Evolutionary conservation across 2,888 invertebrate genomes (phyloP).

Genomic region (Drosophila prostipennis): DNA sequence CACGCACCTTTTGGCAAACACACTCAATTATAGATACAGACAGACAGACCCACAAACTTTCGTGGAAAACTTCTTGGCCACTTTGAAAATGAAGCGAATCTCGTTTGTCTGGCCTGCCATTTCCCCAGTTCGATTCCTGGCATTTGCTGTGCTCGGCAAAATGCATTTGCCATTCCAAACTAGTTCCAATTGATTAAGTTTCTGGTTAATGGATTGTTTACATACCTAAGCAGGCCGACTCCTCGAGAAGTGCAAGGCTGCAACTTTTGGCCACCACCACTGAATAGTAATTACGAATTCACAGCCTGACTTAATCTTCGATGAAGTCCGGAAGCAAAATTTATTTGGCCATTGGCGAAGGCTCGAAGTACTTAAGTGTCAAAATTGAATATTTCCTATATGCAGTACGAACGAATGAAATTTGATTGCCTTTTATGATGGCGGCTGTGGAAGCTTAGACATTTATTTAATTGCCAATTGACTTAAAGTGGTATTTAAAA

Average conservation of each 20-base stretch:
- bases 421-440: neutral
- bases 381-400: too few species aligned
- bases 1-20: conserved; percentile 57
- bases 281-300: conserved; percentile 29
- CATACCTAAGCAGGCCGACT: conserved; percentile 55
- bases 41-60: conserved; percentile 21
- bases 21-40: conserved; percentile 50
- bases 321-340: conserved; percentile 13
- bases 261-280: conserved; percentile 17
- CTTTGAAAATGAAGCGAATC: conserved; percentile 57
- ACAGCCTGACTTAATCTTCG: conserved; percentile 15
- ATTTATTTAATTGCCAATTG: neutral
- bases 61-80: conserved; percentile 50
- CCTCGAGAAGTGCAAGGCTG: conserved; percentile 17
- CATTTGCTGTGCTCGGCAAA: conserved; percentile 58
- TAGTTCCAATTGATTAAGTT: conserved; percentile 78
- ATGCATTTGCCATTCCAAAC: conserved; percentile 72
- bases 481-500: too few species aligned
- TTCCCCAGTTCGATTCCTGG: conserved; percentile 31
- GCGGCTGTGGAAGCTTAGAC: neutral
- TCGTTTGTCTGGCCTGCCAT: conserved; percentile 12
- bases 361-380: neutral
- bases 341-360: conserved; percentile 4
- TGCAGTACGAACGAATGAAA: neutral
- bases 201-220: conserved; percentile 77